Evolutionary conservation across 2,113 vertebrate genomes (phyloP), one percentile per base, ranked within the genome.

Genomic region (Gambusia affinis): DNA sequence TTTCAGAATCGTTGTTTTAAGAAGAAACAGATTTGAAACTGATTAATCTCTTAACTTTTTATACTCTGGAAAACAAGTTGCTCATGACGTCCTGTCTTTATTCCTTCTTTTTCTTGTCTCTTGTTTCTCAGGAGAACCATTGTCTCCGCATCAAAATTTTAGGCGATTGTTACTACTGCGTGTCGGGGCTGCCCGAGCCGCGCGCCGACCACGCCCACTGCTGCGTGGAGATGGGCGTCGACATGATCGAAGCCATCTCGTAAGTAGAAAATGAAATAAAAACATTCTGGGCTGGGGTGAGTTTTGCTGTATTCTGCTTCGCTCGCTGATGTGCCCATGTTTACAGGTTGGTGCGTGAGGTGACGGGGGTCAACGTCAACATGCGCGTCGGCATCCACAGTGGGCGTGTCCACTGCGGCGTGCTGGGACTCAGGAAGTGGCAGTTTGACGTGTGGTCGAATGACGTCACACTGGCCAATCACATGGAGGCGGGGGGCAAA

Each of bases 201-300:
- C 94, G 97, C 0, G 95, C 97, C 0, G 97, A 99, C 91, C 97
- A 99, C 7, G 97, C 97, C 1, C 97, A 99, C 93, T 99, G 97
- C 94, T 99, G 97, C 0, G 97, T 98, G 88, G 97, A 99, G 92
- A 98, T 99, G 97, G 97, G 97, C 0, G 96, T 99, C 0, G 97
- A 99, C 94, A 98, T 98, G 97, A 98, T 98, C 0, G 97, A 99
- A 89, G 97, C 97, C 83, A 99, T 99, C 91, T 98, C 97, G 97
- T 98, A 91, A 97, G 97, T 94, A 67, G 11, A 67, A 63, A 29
- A 27, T 37, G 10, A 6, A n/a, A 39, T 14, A 14, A 22, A 31
- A 10, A 17, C 6, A 2, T 75, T 77, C 30, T 68, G 44, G 27
- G 10, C 44, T 35, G 2, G 7, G 19, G 61, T 24, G 57, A 24